Evolutionary conservation across 2,797 vertebrate species (phyloP).

Genomic region (Tragelaphus eurycerus): DNA sequence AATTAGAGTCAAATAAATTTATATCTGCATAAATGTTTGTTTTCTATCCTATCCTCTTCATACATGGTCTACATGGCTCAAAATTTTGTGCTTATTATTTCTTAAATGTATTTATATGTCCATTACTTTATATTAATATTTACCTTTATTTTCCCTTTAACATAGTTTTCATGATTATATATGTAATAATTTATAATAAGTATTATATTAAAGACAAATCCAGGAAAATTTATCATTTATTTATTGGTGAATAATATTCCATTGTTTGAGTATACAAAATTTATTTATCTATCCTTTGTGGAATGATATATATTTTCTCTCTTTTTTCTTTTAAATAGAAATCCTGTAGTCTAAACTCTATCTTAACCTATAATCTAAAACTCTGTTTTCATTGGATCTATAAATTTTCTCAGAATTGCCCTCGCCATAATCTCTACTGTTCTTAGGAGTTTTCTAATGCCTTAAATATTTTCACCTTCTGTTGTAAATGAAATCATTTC

Average conservation of each 20-base stretch:
- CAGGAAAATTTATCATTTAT: background rate
- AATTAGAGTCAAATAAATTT: background rate
- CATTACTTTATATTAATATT: background rate
- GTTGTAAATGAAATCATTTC: background rate
- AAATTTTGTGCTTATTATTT: background rate
- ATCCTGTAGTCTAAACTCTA: background rate
- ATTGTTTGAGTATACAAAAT: background rate
- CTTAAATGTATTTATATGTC: background rate
- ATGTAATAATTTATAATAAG: background rate
- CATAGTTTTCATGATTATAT: background rate
- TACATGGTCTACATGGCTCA: background rate
- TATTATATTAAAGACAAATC: background rate
- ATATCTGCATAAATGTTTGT: background rate
- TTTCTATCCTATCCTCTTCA: background rate
- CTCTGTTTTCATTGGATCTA: background rate
- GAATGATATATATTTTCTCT: background rate
- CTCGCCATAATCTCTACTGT: background rate
- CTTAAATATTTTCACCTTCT: background rate
- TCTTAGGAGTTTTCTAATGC: background rate
- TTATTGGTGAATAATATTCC: background rate
- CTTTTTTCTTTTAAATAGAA: background rate
- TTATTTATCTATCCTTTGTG: background rate
- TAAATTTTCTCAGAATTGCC: background rate
- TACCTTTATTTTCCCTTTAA: background rate
- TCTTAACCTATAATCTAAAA: background rate